Percentiles rank a stretch among this genome's conserved stretches.
These are phyloP conservation scores for Odontamblyopus lacepedii DNA, from an alignment of 2,797 vertebrate species.

Conservation along the genomic window DNA sequence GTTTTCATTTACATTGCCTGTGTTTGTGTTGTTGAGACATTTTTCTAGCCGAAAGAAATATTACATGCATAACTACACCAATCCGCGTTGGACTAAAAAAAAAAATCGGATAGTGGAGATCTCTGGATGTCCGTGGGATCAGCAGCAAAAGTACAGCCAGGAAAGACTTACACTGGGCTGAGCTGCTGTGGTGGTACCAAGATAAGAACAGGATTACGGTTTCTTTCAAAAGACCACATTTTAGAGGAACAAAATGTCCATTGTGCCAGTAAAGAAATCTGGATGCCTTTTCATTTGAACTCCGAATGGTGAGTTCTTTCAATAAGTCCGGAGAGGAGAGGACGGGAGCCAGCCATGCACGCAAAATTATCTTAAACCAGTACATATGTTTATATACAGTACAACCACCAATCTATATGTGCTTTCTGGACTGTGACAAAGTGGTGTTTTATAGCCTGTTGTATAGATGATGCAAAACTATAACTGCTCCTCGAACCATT, in stretches of 20 bases:
- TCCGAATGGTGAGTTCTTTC: constrained; percentile 85
- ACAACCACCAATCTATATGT: constrained; percentile 98
- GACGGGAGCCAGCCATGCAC: constrained; percentile 92
- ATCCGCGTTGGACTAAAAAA: constrained; percentile 78
- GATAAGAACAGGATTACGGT: constrained; percentile 79
- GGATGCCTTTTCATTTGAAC: constrained; percentile 87
- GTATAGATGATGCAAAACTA: constrained; percentile 99
- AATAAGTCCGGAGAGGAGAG: constrained; percentile 76
- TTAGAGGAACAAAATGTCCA: constrained; percentile 84
- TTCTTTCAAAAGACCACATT: constrained; percentile 80
- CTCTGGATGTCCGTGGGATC: constrained; percentile 81
- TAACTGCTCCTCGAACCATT: constrained; percentile 93
- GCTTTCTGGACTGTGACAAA: constrained; percentile 99
- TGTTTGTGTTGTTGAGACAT: constrained; percentile 91
- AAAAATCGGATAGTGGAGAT: constrained; percentile 64
- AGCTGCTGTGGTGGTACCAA: constrained; percentile 66
- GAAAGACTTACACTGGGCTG: constrained; percentile 78
- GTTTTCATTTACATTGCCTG: constrained; percentile 92
- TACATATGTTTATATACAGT: constrained; percentile 99
- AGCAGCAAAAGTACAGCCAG: constrained; percentile 86
- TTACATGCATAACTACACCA: constrained; percentile 70
- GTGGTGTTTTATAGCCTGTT: constrained; percentile 99
- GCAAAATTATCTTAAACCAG: constrained; percentile 98
- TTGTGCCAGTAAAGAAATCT: constrained; percentile 83
- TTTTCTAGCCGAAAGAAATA: constrained; percentile 72